phyloP scores from a whole-genome alignment of 2,888 invertebrate genomes.

The Drosophila prostipennis region DNA sequence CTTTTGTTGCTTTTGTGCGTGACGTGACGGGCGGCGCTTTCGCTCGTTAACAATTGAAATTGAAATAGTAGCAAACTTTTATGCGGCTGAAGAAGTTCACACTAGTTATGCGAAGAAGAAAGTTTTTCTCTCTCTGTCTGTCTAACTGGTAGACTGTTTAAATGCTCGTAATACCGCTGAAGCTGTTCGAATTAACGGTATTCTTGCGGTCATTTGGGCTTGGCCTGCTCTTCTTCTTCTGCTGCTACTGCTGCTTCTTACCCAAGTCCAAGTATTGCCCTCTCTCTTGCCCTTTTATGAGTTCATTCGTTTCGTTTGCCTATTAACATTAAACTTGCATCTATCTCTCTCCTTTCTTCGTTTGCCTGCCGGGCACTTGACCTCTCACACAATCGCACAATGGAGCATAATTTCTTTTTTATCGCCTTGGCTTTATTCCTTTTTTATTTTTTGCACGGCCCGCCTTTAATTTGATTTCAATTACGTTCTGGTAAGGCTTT shows the following conservation, averaged over 20 bases:
- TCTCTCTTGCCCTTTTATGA: constrained; percentile 65
- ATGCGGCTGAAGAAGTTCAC: constrained; percentile 57
- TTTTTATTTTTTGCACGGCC: constrained; percentile 58
- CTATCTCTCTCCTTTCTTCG: constrained; percentile 8
- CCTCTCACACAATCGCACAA: constrained; percentile 69
- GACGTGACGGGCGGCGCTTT: constrained; percentile 80
- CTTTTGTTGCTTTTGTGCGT: constrained; percentile 46
- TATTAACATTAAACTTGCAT: constrained; percentile 10
- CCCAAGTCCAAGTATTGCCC: neutral
- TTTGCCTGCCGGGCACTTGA: constrained; percentile 42
- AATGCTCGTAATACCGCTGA: constrained; percentile 45
- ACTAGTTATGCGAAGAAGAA: constrained; percentile 65
- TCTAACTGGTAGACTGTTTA: constrained; percentile 15
- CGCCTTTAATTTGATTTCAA: constrained; percentile 79
- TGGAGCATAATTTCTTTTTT: constrained; percentile 79
- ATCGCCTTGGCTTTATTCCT: constrained; percentile 57
- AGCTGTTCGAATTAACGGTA: constrained; percentile 68
- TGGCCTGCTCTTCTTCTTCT: constrained; percentile 37
- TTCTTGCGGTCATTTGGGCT: constrained; percentile 63
- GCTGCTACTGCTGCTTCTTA: neutral
- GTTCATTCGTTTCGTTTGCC: constrained; percentile 58
- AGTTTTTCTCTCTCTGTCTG: constrained; percentile 47
- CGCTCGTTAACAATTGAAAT: constrained; percentile 83
- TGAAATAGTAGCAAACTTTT: constrained; percentile 71
- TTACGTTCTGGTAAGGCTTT: constrained; percentile 60